Conservation (phyloP, 2,113 vertebrate genomes). For the Nipponia nippon region DNA sequence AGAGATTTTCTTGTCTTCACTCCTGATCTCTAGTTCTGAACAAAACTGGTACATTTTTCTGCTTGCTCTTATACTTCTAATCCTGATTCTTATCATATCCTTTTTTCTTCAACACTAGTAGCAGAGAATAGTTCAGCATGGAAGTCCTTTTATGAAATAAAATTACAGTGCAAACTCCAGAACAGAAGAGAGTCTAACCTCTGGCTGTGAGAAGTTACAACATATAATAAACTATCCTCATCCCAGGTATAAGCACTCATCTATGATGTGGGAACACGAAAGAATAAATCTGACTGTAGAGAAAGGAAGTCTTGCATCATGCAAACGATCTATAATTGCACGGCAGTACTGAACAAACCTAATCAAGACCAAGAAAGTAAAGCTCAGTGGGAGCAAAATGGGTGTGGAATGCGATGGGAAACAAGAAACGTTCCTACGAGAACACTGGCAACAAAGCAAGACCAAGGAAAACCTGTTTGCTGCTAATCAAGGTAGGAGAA, state of each 20-base stretch:
- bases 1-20: conserved; percentile 31
- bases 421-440: background rate
- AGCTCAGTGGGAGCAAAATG: background rate
- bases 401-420: background rate
- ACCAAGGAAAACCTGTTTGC: background rate
- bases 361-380: background rate
- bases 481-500: background rate
- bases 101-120: background rate
- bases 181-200: background rate
- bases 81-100: background rate
- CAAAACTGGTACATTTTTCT: background rate
- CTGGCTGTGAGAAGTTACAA: background rate
- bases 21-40: background rate
- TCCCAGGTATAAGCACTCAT: background rate
- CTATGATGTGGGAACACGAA: background rate
- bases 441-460: background rate
- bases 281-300: background rate
- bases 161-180: background rate
- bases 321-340: background rate
- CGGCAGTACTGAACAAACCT: background rate
- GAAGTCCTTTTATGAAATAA: background rate
- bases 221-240: background rate
- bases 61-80: background rate
- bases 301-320: background rate
- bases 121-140: background rate